Evolutionary conservation across 2,113 vertebrate species (phyloP).

Genomic region (Tyrannus savana): DNA sequence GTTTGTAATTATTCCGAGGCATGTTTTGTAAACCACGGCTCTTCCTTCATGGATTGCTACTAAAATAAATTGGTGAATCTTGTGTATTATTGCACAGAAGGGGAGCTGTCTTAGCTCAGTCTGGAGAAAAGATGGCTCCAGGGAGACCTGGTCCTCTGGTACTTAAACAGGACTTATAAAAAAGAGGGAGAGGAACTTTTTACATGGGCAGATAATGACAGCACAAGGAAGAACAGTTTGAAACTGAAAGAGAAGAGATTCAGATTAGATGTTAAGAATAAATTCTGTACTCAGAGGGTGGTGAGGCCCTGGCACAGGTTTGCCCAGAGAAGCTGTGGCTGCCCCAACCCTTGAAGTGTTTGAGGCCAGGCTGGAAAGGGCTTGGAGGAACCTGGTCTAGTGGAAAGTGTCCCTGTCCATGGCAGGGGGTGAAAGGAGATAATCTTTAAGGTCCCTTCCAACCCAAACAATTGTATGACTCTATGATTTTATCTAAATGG

Average conservation of each 20-base stretch:
- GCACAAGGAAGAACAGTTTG: background rate
- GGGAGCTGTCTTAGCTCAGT: background rate
- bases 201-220: background rate
- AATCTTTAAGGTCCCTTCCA: background rate
- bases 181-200: background rate
- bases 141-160: background rate
- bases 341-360: background rate
- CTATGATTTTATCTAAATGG: background rate
- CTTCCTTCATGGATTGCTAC: background rate
- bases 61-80: background rate
- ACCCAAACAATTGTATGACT: background rate
- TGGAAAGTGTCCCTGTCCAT: background rate
- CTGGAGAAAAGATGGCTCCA: background rate
- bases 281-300: background rate
- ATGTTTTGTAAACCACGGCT: background rate
- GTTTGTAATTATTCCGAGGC: background rate
- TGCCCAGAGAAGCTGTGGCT: background rate
- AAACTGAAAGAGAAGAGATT: background rate
- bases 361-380: fast-evolving
- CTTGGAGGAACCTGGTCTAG: fast-evolving
- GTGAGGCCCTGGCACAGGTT: fast-evolving
- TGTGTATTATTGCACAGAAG: background rate
- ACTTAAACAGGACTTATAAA: background rate
- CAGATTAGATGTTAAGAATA: background rate
- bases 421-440: background rate